These are phyloP conservation scores for Chromobotia macracanthus DNA, from an alignment of 2,797 vertebrate genomes.

Conservation along the genomic window DNA sequence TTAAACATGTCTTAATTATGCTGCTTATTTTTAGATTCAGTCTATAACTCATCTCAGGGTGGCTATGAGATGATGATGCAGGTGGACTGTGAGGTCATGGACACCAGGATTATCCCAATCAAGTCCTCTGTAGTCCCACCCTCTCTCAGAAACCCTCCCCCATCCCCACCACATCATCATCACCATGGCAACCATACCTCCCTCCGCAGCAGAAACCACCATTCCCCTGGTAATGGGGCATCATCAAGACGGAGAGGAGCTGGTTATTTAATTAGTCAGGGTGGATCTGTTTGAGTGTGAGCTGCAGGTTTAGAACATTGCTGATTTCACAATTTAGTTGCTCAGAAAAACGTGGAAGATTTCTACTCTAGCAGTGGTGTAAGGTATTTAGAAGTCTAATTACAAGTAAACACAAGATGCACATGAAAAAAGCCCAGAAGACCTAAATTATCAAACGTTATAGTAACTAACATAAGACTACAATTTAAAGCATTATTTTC, in stretches of 20 bases:
- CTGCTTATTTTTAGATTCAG: constrained; percentile 82
- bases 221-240: constrained; percentile 55
- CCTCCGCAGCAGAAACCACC: constrained; percentile 66
- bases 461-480: background rate
- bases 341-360: too few relatives aligned
- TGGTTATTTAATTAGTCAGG: constrained; percentile 72
- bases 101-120: constrained; percentile 89
- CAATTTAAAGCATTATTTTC: background rate
- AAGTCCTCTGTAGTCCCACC: constrained; percentile 88
- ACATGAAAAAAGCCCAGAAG: background rate
- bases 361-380: background rate
- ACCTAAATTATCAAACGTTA: too few relatives aligned
- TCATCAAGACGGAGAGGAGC: constrained; percentile 56
- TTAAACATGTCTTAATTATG: too few relatives aligned
- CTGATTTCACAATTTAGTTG: background rate
- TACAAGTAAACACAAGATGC: background rate
- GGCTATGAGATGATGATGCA: constrained; percentile 96
- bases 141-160: constrained; percentile 77
- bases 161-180: constrained; percentile 66
- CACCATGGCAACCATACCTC: constrained; percentile 74
- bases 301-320: background rate
- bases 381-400: background rate
- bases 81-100: constrained; percentile 94
- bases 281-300: constrained; percentile 67
- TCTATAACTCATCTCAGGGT: constrained; percentile 80